A percentile compares a stretch with the other conserved stretches of the same genome.
Evolutionary conservation across 2,113 vertebrate species (phyloP).

Genomic region (Myrmecobius fasciatus): DNA sequence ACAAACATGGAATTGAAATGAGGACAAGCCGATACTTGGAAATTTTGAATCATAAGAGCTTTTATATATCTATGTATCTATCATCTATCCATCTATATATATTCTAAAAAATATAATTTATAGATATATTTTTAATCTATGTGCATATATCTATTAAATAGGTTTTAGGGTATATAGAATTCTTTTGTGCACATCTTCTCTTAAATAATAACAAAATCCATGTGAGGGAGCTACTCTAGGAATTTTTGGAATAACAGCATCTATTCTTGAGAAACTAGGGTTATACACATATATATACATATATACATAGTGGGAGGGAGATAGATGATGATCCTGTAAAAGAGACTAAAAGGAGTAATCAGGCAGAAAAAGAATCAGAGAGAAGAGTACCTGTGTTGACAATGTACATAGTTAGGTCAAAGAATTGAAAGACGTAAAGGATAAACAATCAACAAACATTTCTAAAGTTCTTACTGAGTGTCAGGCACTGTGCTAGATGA

Average conservation of each 20-base stretch:
- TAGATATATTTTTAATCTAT: too few species aligned
- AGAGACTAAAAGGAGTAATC: neutral
- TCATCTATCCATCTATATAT: neutral
- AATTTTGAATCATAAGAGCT: neutral
- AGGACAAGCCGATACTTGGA: neutral
- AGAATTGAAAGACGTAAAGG: too few species aligned
- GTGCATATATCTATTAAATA: neutral
- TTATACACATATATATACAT: neutral
- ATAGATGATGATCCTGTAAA: neutral
- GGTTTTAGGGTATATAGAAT: neutral
- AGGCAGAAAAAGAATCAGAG: neutral
- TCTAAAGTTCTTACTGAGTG: too few species aligned
- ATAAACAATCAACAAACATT: too few species aligned
- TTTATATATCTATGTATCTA: too few species aligned
- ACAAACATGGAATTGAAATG: neutral
- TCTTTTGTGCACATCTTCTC: neutral
- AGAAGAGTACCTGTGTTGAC: neutral
- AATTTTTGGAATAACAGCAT: neutral
- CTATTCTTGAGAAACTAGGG: neutral
- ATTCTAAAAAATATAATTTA: neutral
- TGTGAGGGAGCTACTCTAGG: neutral
- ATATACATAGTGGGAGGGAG: neutral
- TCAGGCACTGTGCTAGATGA: too few species aligned
- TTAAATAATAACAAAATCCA: neutral
- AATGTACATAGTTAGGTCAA: too few species aligned